Conservation (phyloP, 2,888 invertebrate species). For the Heteromurus nitidus region DNA sequence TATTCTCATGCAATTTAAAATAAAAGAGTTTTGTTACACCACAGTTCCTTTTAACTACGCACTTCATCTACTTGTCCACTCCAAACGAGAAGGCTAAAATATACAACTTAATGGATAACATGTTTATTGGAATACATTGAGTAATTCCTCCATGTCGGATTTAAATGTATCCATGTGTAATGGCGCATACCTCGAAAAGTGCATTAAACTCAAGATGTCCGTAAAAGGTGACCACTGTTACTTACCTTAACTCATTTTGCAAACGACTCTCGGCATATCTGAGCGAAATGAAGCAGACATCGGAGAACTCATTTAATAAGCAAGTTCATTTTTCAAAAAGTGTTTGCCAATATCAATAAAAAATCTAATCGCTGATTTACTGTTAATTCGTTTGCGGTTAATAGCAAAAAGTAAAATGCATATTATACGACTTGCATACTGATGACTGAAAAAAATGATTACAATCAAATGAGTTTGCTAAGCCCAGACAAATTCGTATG, state of each 20-base stretch:
- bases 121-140: too few species aligned
- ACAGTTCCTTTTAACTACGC: too few species aligned
- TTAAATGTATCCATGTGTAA: too few species aligned
- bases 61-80: too few species aligned
- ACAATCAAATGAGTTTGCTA: too few species aligned
- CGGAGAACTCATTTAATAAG: neutral
- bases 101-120: too few species aligned
- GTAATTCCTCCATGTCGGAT: too few species aligned
- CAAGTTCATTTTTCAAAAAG: slow-evolving; percentile 28
- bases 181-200: too few species aligned
- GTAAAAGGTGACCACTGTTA: neutral
- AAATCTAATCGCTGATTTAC: slow-evolving; percentile 21
- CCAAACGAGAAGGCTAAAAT: too few species aligned
- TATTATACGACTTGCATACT: neutral
- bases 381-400: neutral
- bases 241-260: slow-evolving; percentile 1
- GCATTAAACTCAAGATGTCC: neutral
- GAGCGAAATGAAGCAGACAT: neutral
- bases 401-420: neutral
- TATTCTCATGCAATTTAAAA: too few species aligned
- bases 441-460: neutral
- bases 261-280: neutral
- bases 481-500: neutral
- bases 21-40: too few species aligned
- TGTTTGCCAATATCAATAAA: slow-evolving; percentile 43